Evolutionary conservation across 2,113 vertebrate genomes (phyloP).

Genomic region (Cyphomyrus plagiostoma): DNA sequence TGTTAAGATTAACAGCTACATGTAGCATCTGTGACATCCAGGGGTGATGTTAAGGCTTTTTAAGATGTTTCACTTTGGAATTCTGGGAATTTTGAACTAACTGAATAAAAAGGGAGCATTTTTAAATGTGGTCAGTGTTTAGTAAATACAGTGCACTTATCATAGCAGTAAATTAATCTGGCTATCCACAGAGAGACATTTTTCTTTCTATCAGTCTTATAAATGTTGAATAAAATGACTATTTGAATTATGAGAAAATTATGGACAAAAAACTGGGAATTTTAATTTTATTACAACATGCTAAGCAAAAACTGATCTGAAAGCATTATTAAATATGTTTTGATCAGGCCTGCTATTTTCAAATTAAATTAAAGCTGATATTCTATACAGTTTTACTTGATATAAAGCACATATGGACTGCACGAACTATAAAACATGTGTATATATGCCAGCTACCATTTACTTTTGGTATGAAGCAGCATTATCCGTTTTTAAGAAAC

Average conservation of each 20-base stretch:
- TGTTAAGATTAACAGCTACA: background rate
- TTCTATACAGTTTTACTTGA: background rate
- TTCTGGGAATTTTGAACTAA: background rate
- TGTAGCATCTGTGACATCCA: background rate
- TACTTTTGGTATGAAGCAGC: background rate
- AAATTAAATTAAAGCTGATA: background rate
- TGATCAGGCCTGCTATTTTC: background rate
- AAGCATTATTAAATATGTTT: background rate
- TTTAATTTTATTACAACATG: background rate
- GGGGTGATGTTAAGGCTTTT: background rate
- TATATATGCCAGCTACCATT: background rate
- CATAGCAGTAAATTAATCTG: background rate
- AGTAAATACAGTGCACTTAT: background rate
- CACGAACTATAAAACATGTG: background rate
- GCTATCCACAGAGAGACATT: background rate
- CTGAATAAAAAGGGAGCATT: background rate
- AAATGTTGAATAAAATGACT: background rate
- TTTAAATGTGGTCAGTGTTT: background rate
- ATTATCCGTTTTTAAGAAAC: background rate
- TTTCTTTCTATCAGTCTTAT: background rate
- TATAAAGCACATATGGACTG: background rate
- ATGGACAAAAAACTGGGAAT: background rate
- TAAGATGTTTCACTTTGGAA: background rate
- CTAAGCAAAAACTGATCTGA: background rate
- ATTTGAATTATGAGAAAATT: background rate